Base-by-base conservation (phyloP, 2,113 vertebrate species). In the Rhinolophus ferrumequinum region DNA sequence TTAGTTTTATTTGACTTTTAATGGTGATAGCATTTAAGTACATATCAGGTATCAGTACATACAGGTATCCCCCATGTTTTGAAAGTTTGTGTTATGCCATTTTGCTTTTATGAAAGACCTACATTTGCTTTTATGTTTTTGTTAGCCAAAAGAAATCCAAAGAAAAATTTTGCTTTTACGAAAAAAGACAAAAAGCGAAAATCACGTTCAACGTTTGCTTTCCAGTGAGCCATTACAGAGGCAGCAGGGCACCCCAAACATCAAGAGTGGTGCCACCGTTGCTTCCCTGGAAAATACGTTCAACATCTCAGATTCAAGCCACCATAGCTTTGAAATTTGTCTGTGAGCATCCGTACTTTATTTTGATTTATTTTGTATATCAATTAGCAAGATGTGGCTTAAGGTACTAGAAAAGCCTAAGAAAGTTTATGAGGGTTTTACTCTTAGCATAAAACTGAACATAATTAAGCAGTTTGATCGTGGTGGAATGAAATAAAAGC, bases 1-100 rank as follows among this genome's bases (percentile, higher is more conserved):
- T 97, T 93, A 38, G 9, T 69, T 96, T 96, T 50, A 83, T 7
- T 66, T 97, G 26, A 69, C 22, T 80, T 95, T 91, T 54, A 94
- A 76, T 72, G 11, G 3, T 44, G 9, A 50, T 69, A 77, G n/a
- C 11, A 79, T 86, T 76, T 73, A 90, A 77, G 19, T 22, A 47
- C n/a, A 70, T 94, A 38, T n/a, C 84, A 86, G 3, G 70, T 14
- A n/a, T n/a, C 92, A 87, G 90, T 10, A 72, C 66, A 83, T 60
- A 35, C 21, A 79, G 12, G 21, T 56, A 24, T 79, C 22, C 15
- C 21, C 13, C 22, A 12, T 12, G 24, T 54, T 79, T 24, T 3
- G 0, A 56, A 35, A 14, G 52, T 79, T 79, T 15, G 21, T 56
- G n/a, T 79, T 26, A 56, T 15, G 35, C n/a, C n/a, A 38, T n/a